Percentiles rank a stretch among this genome's conserved stretches.
Evolutionary conservation across 1,140 invertebrate species (phyloP).

Genomic region (Halesus radiatus): DNA sequence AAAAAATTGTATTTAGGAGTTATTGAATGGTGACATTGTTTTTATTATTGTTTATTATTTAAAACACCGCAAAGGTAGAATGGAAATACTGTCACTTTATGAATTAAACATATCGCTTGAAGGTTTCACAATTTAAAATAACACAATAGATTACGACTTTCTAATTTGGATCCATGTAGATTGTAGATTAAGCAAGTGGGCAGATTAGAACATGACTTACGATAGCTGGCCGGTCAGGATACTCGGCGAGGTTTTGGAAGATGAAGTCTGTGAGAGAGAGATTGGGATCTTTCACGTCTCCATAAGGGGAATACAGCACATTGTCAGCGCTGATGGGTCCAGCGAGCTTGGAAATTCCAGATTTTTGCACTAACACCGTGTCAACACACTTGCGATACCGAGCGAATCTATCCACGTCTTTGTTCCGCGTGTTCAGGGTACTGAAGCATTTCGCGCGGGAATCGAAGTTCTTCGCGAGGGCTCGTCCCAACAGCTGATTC

Average conservation of each 20-base stretch:
- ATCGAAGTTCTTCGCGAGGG: neutral
- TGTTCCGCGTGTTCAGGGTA: neutral
- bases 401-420: neutral
- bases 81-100: no score
- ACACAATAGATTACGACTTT: no score
- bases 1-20: no score
- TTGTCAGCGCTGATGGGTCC: slow-evolving; percentile 62
- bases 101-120: no score
- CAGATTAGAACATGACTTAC: slow-evolving; percentile 65
- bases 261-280: slow-evolving; percentile 70
- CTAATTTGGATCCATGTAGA: no score
- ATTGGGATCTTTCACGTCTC: slow-evolving; percentile 67
- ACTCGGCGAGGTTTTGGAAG: slow-evolving; percentile 68
- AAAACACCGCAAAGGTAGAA: no score
- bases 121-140: no score
- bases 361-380: neutral
- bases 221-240: slow-evolving; percentile 69
- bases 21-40: no score
- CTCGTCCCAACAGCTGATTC: slow-evolving; percentile 8
- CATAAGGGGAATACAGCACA: slow-evolving; percentile 66
- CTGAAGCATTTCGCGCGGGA: slow-evolving; percentile 24
- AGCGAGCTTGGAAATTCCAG: slow-evolving; percentile 61
- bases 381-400: neutral
- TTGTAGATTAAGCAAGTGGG: no score
- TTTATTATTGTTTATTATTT: no score